These are phyloP conservation scores for Orchestia grillus DNA, from an alignment of 1,140 invertebrate genomes.

Conservation along the genomic window DNA sequence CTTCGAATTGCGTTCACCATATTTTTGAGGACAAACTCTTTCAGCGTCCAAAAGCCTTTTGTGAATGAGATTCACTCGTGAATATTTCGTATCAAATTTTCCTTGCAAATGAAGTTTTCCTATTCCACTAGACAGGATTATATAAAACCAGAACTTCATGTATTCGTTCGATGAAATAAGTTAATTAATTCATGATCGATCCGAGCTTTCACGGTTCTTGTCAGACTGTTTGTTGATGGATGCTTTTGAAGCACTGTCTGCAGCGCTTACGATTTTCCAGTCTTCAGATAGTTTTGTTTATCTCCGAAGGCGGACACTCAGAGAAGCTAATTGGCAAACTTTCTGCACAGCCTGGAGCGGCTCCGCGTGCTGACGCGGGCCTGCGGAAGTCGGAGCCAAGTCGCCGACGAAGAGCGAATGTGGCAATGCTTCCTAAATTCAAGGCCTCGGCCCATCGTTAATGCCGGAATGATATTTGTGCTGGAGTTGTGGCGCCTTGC, in stretches of 20 bases:
- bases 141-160: neutral
- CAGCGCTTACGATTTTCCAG: neutral
- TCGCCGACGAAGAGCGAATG: neutral
- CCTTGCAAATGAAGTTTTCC: neutral
- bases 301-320: slow-evolving; percentile 10
- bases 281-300: neutral
- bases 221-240: neutral
- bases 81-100: neutral
- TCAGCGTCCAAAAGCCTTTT: neutral
- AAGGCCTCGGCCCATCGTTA: neutral
- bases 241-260: neutral
- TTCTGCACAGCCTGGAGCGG: neutral
- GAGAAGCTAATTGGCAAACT: slow-evolving; percentile 32
- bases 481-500: neutral
- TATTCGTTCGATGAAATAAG: neutral
- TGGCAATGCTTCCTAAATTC: neutral
- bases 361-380: neutral
- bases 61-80: neutral
- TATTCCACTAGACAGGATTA: neutral
- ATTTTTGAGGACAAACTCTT: neutral
- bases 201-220: neutral
- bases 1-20: neutral
- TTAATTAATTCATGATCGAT: neutral
- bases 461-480: neutral
- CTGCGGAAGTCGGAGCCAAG: neutral